Percentiles rank a stretch among this genome's conserved stretches.
phyloP scores from a whole-genome alignment of 2,888 invertebrate species.

The Pediacus dermestoides region DNA sequence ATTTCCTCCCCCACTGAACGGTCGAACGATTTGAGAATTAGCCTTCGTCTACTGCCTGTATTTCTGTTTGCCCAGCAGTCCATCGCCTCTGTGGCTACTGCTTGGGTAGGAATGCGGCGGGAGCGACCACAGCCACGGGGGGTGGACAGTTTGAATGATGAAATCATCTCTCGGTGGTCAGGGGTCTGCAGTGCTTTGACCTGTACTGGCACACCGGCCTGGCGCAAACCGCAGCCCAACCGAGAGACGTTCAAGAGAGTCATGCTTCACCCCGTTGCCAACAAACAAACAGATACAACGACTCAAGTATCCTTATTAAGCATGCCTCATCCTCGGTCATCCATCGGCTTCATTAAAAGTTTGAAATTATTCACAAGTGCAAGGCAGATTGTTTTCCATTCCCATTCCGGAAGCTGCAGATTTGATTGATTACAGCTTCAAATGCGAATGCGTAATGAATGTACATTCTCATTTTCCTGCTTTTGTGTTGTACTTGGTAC shows the following conservation, averaged over 20 bases:
- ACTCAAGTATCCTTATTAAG: slow-evolving; percentile 16
- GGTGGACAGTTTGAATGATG: slow-evolving; percentile 39
- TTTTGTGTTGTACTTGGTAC: too few relatives aligned
- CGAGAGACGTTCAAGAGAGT: background rate
- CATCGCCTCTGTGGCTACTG: slow-evolving; percentile 28
- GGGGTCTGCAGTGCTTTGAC: slow-evolving; percentile 27
- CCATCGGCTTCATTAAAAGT: slow-evolving; percentile 19
- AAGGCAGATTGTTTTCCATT: too few relatives aligned
- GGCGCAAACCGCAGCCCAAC: background rate
- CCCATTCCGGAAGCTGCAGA: too few relatives aligned
- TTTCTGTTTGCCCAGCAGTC: slow-evolving; percentile 7
- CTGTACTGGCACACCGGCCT: slow-evolving; percentile 15
- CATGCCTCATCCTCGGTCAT: slow-evolving; percentile 2
- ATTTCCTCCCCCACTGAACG: background rate
- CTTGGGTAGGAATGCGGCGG: slow-evolving; percentile 35
- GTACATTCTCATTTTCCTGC: too few relatives aligned
- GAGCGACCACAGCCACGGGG: slow-evolving; percentile 32
- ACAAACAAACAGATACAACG: background rate
- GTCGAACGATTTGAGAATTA: slow-evolving; percentile 5
- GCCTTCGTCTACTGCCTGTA: background rate
- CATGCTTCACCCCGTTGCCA: background rate
- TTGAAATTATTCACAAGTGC: slow-evolving; percentile 4
- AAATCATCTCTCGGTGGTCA: slow-evolving; percentile 34
- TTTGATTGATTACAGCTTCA: too few relatives aligned
- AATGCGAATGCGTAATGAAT: too few relatives aligned